Evolutionary conservation across 2,888 invertebrate genomes (phyloP), one percentile per base, ranked within the genome.

Genomic region (Agapostemon virescens): DNA sequence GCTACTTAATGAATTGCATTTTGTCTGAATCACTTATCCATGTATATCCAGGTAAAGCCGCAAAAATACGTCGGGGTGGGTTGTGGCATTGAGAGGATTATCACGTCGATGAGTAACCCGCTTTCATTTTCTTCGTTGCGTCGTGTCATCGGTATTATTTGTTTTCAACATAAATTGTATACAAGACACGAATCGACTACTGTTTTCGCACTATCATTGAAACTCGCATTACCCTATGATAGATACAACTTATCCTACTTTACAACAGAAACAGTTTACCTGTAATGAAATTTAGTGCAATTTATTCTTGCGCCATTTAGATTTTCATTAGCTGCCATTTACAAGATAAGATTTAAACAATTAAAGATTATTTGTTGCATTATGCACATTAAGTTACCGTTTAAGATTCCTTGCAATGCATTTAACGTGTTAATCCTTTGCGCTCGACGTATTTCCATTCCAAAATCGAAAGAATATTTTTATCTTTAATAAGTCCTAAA

Each of bases 1-100:
- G 20, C 20, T 17, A 0, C 26, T 55, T 64, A 38, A 40, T 1
- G 17, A 33, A 52, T 40, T 33, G 36, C 17, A 23, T 30, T 67
- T 33, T 11, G n/a, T 20, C 9, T 17, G n/a, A 17, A 20, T n/a
- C 36, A 23, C 38, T 26, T 20, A 30, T 45, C 42, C 64, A 36
- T n/a, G 23, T 36, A 40, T 40, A 13, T 40, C 26, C 11, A 17
- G 17, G 23, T 5, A 17, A 36, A 42, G 45, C 26, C 30, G 15
- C n/a, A 38, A 67, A 76, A 80, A 67, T 74, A 66, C 40, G 71
- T 52, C 33, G 26, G 70, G 64, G 49, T 26, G 64, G 72, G 33
- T 74, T 81, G 71, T 40, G 74, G 61, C 77, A 74, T n/a, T 58
- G 38, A 20, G 49, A 58, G 75, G 77, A 83, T 83, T 81, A 81